Percentiles rank a stretch among this genome's conserved stretches.
These are phyloP conservation scores for Chaetops frenatus DNA, from an alignment of 2,113 vertebrate genomes.

Conservation along the genomic window DNA sequence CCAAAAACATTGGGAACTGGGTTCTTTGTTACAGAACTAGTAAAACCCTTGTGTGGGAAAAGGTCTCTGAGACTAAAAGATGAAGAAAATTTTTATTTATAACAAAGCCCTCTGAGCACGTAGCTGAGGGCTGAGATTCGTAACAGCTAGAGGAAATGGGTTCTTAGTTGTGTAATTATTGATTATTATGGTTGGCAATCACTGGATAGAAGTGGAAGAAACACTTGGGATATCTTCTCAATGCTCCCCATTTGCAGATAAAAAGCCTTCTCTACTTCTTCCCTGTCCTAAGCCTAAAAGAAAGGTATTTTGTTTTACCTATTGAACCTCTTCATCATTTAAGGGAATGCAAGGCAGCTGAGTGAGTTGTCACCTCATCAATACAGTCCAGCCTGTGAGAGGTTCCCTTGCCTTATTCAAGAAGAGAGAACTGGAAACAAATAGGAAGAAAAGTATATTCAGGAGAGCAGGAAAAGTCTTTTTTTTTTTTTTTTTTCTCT, in stretches of 20 bases:
- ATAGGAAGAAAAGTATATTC: not conserved
- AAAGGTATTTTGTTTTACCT: not conserved
- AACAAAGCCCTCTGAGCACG: not conserved
- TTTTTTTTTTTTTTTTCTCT: not conserved
- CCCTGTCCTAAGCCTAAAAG: not conserved
- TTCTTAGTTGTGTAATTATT: not conserved
- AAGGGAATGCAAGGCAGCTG: slow-evolving; percentile 2
- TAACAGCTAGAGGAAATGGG: not conserved
- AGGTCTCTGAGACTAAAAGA: not conserved
- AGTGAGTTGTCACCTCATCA: not conserved
- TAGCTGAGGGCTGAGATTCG: not conserved
- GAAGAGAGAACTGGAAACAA: not conserved
- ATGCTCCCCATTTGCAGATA: not conserved
- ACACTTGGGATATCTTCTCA: not conserved
- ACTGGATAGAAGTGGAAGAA: not conserved
- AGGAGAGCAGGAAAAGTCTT: not conserved
- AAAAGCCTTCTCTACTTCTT: not conserved
- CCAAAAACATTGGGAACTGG: not conserved
- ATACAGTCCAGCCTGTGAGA: not conserved
- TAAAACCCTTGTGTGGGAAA: not conserved
- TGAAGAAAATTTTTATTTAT: not conserved
- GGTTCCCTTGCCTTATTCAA: not conserved
- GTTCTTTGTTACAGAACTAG: not conserved
- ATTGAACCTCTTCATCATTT: slow-evolving; percentile 42
- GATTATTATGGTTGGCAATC: not conserved